Percentiles rank a stretch among this genome's conserved stretches.
Evolutionary conservation across 1,140 invertebrate genomes (phyloP).

Genomic region (Bombus superbus): DNA sequence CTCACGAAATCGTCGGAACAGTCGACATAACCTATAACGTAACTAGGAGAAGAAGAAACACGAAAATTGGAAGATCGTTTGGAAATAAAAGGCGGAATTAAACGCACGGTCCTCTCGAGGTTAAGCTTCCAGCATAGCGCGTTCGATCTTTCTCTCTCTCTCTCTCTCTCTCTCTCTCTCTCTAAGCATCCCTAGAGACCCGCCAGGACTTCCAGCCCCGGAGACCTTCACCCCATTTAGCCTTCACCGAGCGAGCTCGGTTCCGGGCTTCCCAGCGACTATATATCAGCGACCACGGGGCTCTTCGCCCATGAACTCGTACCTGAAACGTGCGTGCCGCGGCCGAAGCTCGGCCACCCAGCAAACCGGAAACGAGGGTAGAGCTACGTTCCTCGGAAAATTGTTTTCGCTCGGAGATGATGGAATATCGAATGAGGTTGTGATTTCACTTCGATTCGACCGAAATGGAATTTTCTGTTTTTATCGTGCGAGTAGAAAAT

Average conservation of each 20-base stretch:
- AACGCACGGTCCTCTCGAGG: conserved; percentile 48
- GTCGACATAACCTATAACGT: background rate
- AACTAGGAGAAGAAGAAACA: background rate
- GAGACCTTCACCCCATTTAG: conserved; percentile 83
- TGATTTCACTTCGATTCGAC: background rate
- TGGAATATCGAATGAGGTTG: background rate
- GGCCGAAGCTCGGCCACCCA: conserved; percentile 16
- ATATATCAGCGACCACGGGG: conserved; percentile 51
- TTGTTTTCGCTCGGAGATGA: background rate
- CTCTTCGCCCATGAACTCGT: conserved; percentile 61
- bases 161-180: conserved; percentile 10
- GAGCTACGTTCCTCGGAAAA: background rate
- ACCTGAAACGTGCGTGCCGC: conserved; percentile 41
- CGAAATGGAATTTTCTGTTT: background rate
- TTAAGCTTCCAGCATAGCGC: conserved; percentile 54
- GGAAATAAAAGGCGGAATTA: conserved; percentile 14
- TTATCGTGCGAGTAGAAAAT: background rate
- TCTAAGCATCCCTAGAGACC: conserved; percentile 54
- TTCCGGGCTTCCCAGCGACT: conserved; percentile 70
- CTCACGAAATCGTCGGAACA: background rate
- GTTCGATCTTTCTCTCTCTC: conserved; percentile 46
- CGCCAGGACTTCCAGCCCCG: conserved; percentile 62
- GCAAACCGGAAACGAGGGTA: conserved; percentile 2
- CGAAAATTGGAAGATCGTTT: background rate
- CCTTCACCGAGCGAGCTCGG: conserved; percentile 80